Percentiles rank a stretch among this genome's conserved stretches.
phyloP scores from a whole-genome alignment of 2,888 invertebrate genomes.

The Noctuana brunneofusca region DNA sequence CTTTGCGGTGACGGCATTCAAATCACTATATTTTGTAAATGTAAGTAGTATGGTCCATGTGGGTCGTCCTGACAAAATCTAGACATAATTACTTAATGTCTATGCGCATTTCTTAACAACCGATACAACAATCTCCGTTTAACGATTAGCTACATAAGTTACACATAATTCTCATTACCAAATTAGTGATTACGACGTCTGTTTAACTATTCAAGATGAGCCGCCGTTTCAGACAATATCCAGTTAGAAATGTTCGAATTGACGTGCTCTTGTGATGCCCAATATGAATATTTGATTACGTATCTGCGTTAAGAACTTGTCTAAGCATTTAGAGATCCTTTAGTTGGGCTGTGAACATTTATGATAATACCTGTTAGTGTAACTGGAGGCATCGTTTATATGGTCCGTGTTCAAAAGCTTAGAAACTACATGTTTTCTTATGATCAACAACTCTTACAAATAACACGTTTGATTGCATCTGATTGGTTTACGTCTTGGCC shows the following conservation, averaged over 20 bases:
- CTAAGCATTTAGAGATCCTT: background rate
- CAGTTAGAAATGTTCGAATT: slow-evolving; percentile 9
- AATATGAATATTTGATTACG: slow-evolving; percentile 24
- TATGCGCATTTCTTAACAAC: too few relatives aligned
- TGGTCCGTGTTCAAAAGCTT: background rate
- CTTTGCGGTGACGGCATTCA: too few relatives aligned
- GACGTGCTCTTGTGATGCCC: background rate
- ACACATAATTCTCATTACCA: background rate
- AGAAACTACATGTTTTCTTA: too few relatives aligned
- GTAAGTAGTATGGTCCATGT: too few relatives aligned
- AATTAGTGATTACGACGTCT: slow-evolving; percentile 12
- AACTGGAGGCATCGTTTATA: background rate
- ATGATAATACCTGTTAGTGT: background rate
- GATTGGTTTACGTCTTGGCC: too few relatives aligned
- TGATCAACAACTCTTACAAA: too few relatives aligned
- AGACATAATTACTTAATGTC: too few relatives aligned
- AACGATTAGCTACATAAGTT: background rate
- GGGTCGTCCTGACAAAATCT: too few relatives aligned
- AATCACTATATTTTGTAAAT: too few relatives aligned
- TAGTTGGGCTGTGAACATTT: background rate
- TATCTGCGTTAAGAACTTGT: slow-evolving; percentile 1
- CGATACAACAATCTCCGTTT: too few relatives aligned
- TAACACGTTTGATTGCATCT: too few relatives aligned
- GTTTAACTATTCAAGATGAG: slow-evolving; percentile 11
- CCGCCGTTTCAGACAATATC: background rate